Base-by-base conservation (phyloP, 2,113 vertebrate genomes). In the Triplophysa rosa region DNA sequence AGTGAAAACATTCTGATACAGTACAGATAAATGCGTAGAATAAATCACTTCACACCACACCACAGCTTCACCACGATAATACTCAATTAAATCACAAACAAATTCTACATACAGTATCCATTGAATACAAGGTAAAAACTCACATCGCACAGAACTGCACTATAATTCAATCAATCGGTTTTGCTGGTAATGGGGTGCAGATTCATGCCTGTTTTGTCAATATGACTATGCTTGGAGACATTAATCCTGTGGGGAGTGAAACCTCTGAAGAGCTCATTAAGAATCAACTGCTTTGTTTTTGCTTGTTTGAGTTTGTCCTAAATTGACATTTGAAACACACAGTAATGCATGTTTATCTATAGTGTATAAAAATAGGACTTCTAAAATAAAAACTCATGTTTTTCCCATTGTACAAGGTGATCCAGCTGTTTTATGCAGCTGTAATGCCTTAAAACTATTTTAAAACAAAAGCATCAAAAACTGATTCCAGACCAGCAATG, bases 191-290 rank as follows among this genome's bases (percentile, higher is more conserved):
- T 83, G 56, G 67, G n/a, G 12, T 76, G 49, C 40, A 66, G 69
- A 56, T 77, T 37, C 70, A 61, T 29, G n/a, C 56, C 19, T 11
- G 8, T 14, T 61, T 56, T 40, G 13, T 77, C 47, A 77, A 54
- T 56, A 52, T 24, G n/a, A 56, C 62, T 72, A n/a, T 67, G 49
- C 67, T 69, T 21, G 23, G 33, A 82, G 77, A 71, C 40, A 45
- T 82, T 52, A 74, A 81, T 78, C 65, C 42, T 79, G 65, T 17
- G 14, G 24, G 67, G 56, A 79, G 67, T 67, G 45, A 65, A 69
- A 37, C 42, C 54, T 29, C 21, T 73, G 40, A 78, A 73, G 68
- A 40, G 37, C 54, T 79, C 70, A 64, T 79, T 71, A 72, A 49
- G 42, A 74, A 62, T 67, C 37, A 24, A 42, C 17, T 19, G 47